phyloP scores from a whole-genome alignment of 2,888 invertebrate species.

The Leucania comma region DNA sequence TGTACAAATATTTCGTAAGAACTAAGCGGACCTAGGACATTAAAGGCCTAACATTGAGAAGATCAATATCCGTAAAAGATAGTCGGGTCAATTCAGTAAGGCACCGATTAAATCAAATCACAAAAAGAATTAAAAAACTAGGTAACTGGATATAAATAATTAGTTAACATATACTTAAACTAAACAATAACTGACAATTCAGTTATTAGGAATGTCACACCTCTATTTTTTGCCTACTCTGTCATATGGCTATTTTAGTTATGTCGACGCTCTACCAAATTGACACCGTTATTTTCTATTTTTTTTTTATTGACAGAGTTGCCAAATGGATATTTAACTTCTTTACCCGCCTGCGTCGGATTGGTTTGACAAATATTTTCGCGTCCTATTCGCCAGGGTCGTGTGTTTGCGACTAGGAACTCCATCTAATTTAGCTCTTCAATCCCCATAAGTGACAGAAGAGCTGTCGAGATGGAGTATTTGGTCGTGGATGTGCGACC shows the following conservation, averaged over 20 bases:
- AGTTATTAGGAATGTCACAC: slow-evolving; percentile 2
- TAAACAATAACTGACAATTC: background rate
- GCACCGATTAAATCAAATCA: slow-evolving; percentile 14
- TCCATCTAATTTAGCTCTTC: too few species aligned
- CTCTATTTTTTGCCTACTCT: background rate
- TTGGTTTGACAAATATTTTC: too few species aligned
- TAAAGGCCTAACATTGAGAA: slow-evolving; percentile 30
- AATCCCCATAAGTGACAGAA: too few species aligned
- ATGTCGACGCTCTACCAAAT: slow-evolving; percentile 29
- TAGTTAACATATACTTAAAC: background rate
- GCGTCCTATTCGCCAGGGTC: too few species aligned
- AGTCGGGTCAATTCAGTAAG: slow-evolving; percentile 24
- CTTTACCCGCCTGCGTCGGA: too few species aligned
- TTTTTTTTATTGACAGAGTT: slow-evolving; percentile 33
- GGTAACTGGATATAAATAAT: background rate
- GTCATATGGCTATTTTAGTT: background rate
- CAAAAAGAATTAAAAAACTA: background rate
- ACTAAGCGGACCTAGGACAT: slow-evolving; percentile 50
- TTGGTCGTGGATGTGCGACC: too few species aligned
- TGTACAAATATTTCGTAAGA: slow-evolving; percentile 60
- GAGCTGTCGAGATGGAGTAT: too few species aligned
- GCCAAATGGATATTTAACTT: slow-evolving; percentile 11
- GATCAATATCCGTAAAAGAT: slow-evolving; percentile 12
- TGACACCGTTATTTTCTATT: slow-evolving; percentile 12
- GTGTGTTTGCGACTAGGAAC: too few species aligned